A percentile compares a stretch with the other conserved stretches of the same genome.
phyloP scores from a whole-genome alignment of 2,888 invertebrate species.

The Tyria jacobaeae region DNA sequence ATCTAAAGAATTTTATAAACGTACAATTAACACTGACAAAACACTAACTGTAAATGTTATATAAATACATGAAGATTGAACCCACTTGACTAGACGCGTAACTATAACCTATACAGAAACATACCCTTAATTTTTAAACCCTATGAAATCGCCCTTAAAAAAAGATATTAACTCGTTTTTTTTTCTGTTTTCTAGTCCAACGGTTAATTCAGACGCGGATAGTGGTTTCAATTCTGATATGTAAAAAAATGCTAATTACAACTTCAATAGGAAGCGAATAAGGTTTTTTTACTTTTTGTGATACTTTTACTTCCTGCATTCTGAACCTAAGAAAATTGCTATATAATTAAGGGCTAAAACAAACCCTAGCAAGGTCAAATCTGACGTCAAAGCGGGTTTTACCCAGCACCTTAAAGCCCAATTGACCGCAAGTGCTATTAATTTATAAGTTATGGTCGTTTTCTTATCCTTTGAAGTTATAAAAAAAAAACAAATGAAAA shows the following conservation, averaged over 20 bases:
- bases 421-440: constrained; percentile 37
- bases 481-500: constrained; percentile 48
- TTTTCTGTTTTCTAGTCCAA: background rate
- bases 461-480: constrained; percentile 38
- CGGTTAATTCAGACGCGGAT: background rate
- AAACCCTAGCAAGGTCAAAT: constrained; percentile 32
- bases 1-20: no score
- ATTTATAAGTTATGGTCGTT: constrained; percentile 37
- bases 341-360: constrained; percentile 38
- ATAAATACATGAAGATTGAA: no score
- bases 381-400: constrained; percentile 29
- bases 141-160: no score
- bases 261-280: constrained; percentile 11
- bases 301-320: constrained; percentile 22
- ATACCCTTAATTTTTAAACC: no score
- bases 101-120: background rate
- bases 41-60: no score
- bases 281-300: background rate
- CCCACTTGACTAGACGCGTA: no score
- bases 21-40: no score
- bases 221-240: background rate
- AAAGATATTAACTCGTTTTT: background rate
- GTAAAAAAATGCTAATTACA: constrained; percentile 2
- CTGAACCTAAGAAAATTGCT: constrained; percentile 24
- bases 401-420: constrained; percentile 24